phyloP scores from a whole-genome alignment of 2,888 invertebrate species.

The Epirrita christyi region DNA sequence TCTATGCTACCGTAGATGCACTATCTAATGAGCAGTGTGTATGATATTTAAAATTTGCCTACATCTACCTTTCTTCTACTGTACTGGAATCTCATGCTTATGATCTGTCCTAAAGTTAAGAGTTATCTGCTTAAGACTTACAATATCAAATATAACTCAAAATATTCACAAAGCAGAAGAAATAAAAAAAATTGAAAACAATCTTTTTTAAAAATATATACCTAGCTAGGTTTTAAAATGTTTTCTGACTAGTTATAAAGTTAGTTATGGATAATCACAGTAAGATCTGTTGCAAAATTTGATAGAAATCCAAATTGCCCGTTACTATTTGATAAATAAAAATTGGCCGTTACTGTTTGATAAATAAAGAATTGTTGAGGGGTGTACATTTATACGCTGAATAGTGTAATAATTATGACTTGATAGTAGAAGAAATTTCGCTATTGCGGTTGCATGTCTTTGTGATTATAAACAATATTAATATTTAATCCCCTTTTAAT shows the following conservation, averaged over 20 bases:
- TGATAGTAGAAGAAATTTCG: constrained; percentile 36
- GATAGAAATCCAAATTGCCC: constrained; percentile 33
- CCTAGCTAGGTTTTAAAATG: constrained; percentile 63
- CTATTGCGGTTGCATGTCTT: constrained; percentile 41
- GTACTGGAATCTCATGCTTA: constrained; percentile 54
- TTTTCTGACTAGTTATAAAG: constrained; percentile 70
- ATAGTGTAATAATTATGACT: constrained; percentile 27
- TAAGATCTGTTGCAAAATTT: constrained; percentile 71
- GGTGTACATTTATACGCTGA: constrained; percentile 17
- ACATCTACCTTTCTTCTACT: constrained; percentile 27
- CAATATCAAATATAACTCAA: constrained; percentile 34
- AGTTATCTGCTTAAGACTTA: constrained; percentile 37
- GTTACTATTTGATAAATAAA: constrained; percentile 35
- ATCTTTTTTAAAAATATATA: constrained; percentile 22
- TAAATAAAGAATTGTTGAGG: constrained; percentile 30
- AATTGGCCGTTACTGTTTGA: constrained; percentile 33
- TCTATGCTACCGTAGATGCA: constrained; percentile 27
- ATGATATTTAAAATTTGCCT: constrained; percentile 7
- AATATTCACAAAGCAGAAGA: constrained; percentile 15
- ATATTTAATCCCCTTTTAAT: constrained; percentile 60
- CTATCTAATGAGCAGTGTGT: constrained; percentile 11
- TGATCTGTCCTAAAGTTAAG: constrained; percentile 37
- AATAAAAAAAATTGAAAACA: constrained; percentile 1
- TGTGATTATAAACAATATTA: constrained; percentile 51
- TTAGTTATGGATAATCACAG: constrained; percentile 70